Conservation (phyloP, 2,888 invertebrate species). For the Phrixothrix hirtus region DNA sequence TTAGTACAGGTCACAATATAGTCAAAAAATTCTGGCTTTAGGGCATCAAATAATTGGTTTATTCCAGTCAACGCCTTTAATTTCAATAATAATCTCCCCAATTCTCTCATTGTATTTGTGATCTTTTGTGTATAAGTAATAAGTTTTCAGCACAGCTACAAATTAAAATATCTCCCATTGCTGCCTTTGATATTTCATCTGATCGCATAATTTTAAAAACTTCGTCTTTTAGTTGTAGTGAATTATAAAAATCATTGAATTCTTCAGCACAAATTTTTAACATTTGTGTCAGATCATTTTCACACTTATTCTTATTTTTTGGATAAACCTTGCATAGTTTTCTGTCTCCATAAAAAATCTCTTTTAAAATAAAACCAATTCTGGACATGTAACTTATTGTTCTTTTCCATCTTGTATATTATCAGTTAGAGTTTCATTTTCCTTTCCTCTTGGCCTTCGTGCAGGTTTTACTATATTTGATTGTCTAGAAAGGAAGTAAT, state of each 20-base stretch:
- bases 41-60: constrained; percentile 8
- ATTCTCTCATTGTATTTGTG: constrained; percentile 34
- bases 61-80: constrained; percentile 19
- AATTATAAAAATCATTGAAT: constrained; percentile 18
- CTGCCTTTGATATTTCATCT: no score
- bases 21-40: constrained; percentile 27
- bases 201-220: constrained; percentile 26
- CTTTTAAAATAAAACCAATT: constrained; percentile 19
- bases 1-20: constrained; percentile 25
- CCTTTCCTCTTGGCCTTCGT: no score
- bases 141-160: constrained; percentile 22
- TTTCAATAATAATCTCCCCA: constrained; percentile 22
- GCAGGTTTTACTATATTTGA: no score
- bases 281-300: constrained; percentile 18
- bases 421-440: no score
- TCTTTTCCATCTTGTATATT: constrained; percentile 4
- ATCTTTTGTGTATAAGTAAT: constrained; percentile 23
- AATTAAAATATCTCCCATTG: constrained; percentile 23
- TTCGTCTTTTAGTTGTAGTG: constrained; percentile 23
- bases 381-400: constrained; percentile 12
- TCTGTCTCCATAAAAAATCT: constrained; percentile 16
- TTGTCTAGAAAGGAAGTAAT: no score
- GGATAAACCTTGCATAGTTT: constrained; percentile 1
- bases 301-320: constrained; percentile 4
- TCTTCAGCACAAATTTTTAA: constrained; percentile 19